A percentile compares a stretch with the other conserved stretches of the same genome.
Evolutionary conservation across 2,888 invertebrate species (phyloP).

Genomic region (Rapana venosa): DNA sequence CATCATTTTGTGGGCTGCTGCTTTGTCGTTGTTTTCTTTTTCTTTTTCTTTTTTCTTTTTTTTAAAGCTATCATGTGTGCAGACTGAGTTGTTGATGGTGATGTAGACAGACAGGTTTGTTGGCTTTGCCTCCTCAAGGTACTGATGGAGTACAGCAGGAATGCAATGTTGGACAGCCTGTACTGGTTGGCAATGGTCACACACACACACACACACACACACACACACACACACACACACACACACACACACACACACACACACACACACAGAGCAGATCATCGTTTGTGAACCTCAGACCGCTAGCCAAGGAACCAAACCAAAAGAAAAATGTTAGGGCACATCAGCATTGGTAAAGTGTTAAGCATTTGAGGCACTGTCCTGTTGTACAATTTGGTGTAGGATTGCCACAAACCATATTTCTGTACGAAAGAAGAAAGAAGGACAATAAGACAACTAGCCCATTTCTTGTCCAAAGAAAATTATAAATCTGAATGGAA

Average conservation of each 20-base stretch:
- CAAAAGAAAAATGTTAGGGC: background rate
- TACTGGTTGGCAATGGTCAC: background rate
- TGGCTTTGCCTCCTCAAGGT: background rate
- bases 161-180: background rate
- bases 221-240: no score
- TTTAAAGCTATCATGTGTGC: background rate
- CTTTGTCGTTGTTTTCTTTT: background rate
- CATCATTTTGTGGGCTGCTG: background rate
- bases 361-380: background rate
- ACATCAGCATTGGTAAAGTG: background rate
- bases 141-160: background rate
- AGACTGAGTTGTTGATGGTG: background rate
- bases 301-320: no score
- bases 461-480: background rate
- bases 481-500: background rate
- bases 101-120: background rate
- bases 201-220: no score
- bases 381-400: background rate
- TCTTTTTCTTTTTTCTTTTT: no score
- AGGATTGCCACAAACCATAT: background rate
- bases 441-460: background rate
- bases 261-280: background rate
- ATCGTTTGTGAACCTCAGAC: background rate
- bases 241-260: no score
- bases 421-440: background rate